Base-by-base conservation (phyloP, 2,113 vertebrate genomes). In the Malurus cyaneus region DNA sequence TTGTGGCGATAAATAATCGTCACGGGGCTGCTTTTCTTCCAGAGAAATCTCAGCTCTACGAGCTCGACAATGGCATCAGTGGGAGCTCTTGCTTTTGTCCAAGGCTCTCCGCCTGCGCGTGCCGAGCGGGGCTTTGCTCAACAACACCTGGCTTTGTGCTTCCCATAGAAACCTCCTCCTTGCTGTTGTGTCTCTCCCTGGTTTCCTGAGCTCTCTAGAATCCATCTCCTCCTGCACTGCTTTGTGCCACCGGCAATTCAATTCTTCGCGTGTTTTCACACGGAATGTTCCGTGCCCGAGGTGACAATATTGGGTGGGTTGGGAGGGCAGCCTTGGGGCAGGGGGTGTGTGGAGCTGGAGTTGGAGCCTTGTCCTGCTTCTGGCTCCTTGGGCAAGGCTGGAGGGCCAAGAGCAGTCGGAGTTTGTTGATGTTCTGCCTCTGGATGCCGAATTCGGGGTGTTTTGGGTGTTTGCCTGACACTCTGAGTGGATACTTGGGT, bases 41-140 rank as follows among this genome's bases (percentile, higher is more conserved):
- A 25, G 70, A 85, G 72, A 95, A 96, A 94, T 95, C 95, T 93
- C 53, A 14, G 80, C 92, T 96, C 70, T 71, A 3, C 2, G 11
- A 86, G 87, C 74, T 86, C n/a, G 5, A 97, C 94, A 94, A 96
- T 96, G 79, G 93, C 93, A 96, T 96, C 76, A 76, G 87, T 97
- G 95, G 95, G 94, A 93, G 88, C 88, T 81, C 66, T 92, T 87
- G 92, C 82, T 91, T 94, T 94, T 93, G 66, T 89, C 53, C 5
- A 11, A 53, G 49, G 80, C 77, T 88, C 50, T 96, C 74, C 7
- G 64, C 67, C 61, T 74, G 12, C 8, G 57, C 21, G 18, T 53
- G 74, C 2, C 1, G 91, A 94, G 79, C 19, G 6, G 28, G 52
- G 89, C 80, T 96, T 77, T 96, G 87, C 86, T 32, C 60, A 92